Conservation (phyloP, 2,113 vertebrate genomes). For the Motacilla alba region DNA sequence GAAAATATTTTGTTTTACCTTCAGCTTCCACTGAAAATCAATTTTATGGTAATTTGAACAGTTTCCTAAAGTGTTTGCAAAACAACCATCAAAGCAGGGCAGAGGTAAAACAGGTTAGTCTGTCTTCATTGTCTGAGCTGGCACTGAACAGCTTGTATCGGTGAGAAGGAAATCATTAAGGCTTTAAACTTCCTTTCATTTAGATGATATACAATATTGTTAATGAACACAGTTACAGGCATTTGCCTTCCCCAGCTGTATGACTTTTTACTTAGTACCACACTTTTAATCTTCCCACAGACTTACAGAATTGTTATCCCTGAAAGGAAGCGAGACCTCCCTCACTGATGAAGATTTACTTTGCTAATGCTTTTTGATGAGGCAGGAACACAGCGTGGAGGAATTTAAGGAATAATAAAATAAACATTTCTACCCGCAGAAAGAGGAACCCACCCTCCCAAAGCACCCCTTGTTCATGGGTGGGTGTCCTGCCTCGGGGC, state of each 20-base stretch:
- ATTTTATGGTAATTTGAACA: conserved; percentile 47
- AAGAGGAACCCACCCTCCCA: not conserved
- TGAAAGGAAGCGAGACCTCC: conserved; percentile 34
- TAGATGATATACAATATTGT: conserved; percentile 27
- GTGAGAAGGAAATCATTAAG: conserved; percentile 39
- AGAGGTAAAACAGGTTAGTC: conserved; percentile 24
- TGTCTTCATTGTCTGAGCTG: not conserved
- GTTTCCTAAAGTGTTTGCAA: conserved; percentile 45
- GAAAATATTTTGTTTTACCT: not conserved
- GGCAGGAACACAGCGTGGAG: not conserved
- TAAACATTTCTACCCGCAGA: conserved; percentile 38
- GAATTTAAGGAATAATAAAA: conserved; percentile 30
- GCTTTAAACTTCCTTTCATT: conserved; percentile 41
- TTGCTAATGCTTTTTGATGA: conserved; percentile 41
- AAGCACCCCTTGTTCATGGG: not conserved
- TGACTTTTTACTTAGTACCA: conserved; percentile 27
- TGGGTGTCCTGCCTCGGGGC: not conserved
- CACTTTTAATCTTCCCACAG: conserved; percentile 57
- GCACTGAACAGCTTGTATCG: not conserved
- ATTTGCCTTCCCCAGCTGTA: conserved; percentile 30
- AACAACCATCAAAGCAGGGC: conserved; percentile 4
- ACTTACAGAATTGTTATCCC: conserved; percentile 20
- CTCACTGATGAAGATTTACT: conserved; percentile 28
- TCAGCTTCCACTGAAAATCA: conserved; percentile 17
- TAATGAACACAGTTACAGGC: conserved; percentile 9